Evolutionary conservation across 2,888 invertebrate species (phyloP).

Genomic region (Heliconius erato): DNA sequence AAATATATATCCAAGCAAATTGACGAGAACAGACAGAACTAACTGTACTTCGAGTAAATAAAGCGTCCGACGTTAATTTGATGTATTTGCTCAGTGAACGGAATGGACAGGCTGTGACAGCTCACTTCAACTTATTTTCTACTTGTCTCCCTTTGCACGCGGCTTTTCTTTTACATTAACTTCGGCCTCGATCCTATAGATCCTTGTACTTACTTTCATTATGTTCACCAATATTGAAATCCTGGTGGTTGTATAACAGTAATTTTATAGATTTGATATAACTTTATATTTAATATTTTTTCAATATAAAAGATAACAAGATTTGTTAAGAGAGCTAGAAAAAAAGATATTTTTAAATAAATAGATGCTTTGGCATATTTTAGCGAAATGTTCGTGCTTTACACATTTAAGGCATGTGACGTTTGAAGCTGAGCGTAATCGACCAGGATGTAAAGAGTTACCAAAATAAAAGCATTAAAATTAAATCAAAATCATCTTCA

Average conservation of each 20-base stretch:
- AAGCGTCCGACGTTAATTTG: conserved; percentile 34
- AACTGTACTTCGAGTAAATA: conserved; percentile 25
- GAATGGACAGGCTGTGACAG: conserved; percentile 35
- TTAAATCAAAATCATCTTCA: too few relatives aligned
- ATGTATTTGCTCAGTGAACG: conserved; percentile 37
- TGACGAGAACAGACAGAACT: conserved; percentile 16
- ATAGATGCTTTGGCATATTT: too few relatives aligned
- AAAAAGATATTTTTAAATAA: too few relatives aligned
- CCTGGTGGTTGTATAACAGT: not conserved
- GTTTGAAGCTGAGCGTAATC: too few relatives aligned
- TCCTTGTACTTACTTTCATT: not conserved
- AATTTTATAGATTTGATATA: too few relatives aligned
- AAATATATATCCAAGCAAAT: conserved; percentile 18
- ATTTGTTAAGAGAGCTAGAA: too few relatives aligned
- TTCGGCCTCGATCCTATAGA: not conserved
- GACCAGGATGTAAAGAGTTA: too few relatives aligned
- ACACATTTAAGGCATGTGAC: too few relatives aligned
- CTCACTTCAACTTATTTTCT: conserved; percentile 32
- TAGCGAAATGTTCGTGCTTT: too few relatives aligned
- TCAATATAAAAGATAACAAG: too few relatives aligned
- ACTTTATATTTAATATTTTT: too few relatives aligned
- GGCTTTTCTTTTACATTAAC: not conserved
- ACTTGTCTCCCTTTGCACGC: not conserved
- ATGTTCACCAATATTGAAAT: not conserved
- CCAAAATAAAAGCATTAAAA: too few relatives aligned